Base-by-base conservation (phyloP, 2,797 vertebrate genomes). In the Simalia tracyae region DNA sequence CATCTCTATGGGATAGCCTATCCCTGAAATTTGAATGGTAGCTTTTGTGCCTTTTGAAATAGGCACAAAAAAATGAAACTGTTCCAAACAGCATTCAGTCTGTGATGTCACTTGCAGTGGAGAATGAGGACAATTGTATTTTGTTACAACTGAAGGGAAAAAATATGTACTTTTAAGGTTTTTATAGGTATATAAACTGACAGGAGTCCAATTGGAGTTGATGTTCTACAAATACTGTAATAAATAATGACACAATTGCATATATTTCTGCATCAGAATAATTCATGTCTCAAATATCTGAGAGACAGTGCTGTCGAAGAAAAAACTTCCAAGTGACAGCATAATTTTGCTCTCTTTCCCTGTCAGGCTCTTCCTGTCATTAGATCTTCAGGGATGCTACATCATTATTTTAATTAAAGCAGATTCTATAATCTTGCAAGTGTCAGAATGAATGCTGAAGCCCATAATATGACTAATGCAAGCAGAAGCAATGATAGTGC, bases 201-300 rank as follows among this genome's bases (percentile, higher is more conserved):
- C 19, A 46, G 24, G 9, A 81, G 42, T 42, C 42, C 22, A 46
- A 46, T 11, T 81, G 36, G 72, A 81, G 36, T 19, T 46, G 36
- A 81, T 24, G 72, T 28, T 61, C 14, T 54, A 60, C 15, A 28
- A 57, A 87, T 66, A 72, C 26, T 11, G 19, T 42, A 31, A 46
- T 50, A 22, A 19, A 59, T 50, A 4, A 61, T 46, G 42, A 76
- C 86, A 68, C 28, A 26, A 31, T 50, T 85, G 57, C 26, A 72
- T 54, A 42, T 68, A 50, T 68, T 84, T 61, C 87, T 46, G 11
- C 24, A 50, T 56, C 57, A 94, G 36, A 89, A 86, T 42, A 87
- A 88, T 92, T 26, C 31, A 36, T 93, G 22, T 59, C 86, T 90
- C 61, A 68, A 61, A 54, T 42, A 63, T 24, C 91, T n/a, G 66